These are phyloP conservation scores for Saxidomus purpurata DNA, from an alignment of 1,140 invertebrate species.

Conservation along the genomic window DNA sequence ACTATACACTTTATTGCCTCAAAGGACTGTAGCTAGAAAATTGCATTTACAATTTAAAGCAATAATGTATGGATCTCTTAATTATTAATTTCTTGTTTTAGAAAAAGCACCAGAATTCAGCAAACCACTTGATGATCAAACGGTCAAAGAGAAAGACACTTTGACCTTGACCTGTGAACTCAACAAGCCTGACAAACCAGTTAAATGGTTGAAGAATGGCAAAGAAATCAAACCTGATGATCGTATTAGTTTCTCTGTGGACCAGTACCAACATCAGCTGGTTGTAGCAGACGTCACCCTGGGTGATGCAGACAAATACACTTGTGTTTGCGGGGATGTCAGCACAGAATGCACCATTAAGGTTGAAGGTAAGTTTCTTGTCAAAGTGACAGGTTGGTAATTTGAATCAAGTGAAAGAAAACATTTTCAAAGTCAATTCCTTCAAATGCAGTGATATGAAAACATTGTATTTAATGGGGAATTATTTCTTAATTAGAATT, in stretches of 20 bases:
- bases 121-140: conserved; percentile 77
- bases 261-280: conserved; percentile 75
- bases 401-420: too few relatives aligned
- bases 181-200: conserved; percentile 79
- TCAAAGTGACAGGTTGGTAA: too few relatives aligned
- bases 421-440: too few relatives aligned
- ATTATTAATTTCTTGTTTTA: conserved; percentile 63
- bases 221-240: conserved; percentile 74
- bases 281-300: conserved; percentile 73
- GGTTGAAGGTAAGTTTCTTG: conserved; percentile 70
- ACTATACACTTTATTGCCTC: too few relatives aligned
- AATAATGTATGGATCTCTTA: too few relatives aligned
- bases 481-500: too few relatives aligned
- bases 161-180: conserved; percentile 84
- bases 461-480: too few relatives aligned
- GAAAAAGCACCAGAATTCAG: conserved; percentile 81
- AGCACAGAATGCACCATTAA: conserved; percentile 71
- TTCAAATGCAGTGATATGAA: too few relatives aligned
- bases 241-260: conserved; percentile 83
- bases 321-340: conserved; percentile 76
- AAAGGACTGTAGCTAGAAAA: too few relatives aligned
- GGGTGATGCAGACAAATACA: conserved; percentile 78
- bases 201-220: conserved; percentile 86
- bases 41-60: too few relatives aligned
- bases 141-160: conserved; percentile 77